phyloP scores from a whole-genome alignment of 2,888 invertebrate genomes.

The Melanchra persicariae region DNA sequence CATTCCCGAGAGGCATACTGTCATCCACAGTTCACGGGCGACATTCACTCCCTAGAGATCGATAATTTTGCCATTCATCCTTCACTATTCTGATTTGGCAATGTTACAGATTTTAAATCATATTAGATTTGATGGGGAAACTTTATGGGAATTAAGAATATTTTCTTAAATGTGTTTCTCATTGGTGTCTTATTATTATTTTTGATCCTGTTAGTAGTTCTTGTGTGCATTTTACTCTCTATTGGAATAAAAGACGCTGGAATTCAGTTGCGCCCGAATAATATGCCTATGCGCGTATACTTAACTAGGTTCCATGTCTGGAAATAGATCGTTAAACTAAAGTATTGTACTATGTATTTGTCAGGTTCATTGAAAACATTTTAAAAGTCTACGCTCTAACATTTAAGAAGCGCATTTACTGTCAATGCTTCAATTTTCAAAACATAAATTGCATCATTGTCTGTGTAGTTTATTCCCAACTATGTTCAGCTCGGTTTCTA shows the following conservation, averaged over 20 bases:
- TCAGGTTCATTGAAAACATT: neutral
- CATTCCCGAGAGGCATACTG: neutral
- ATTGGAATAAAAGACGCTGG: too few species aligned
- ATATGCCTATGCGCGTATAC: too few species aligned
- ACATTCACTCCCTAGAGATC: conserved; percentile 15
- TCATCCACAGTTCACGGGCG: conserved; percentile 14
- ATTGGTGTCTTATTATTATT: neutral
- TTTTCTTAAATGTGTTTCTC: neutral
- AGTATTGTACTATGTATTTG: neutral
- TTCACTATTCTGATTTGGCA: conserved; percentile 1
- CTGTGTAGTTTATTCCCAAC: neutral
- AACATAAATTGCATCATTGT: neutral
- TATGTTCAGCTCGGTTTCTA: neutral
- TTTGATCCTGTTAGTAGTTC: neutral
- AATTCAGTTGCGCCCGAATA: too few species aligned
- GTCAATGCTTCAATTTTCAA: too few species aligned
- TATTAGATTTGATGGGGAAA: neutral
- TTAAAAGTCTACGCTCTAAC: neutral
- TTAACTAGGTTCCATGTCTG: neutral
- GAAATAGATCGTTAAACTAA: neutral
- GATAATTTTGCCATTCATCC: conserved; percentile 20
- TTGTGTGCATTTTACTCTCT: too few species aligned
- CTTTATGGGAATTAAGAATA: too few species aligned
- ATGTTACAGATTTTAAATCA: conserved; percentile 11
- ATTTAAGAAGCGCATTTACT: too few species aligned